These are phyloP conservation scores for Cheilosia impressa DNA, from an alignment of 2,888 invertebrate species.

Conservation along the genomic window DNA sequence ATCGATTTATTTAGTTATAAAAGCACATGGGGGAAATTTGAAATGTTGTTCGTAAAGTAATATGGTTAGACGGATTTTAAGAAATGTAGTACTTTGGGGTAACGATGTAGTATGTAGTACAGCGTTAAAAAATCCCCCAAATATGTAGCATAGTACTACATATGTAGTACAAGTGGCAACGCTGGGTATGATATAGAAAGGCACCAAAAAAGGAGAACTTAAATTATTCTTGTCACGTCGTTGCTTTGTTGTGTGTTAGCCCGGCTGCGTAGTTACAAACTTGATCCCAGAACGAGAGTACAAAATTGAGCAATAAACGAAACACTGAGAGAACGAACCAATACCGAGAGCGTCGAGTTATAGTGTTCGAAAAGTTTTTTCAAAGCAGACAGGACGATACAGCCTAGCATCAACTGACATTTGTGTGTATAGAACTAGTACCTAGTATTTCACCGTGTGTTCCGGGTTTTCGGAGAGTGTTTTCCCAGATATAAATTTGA, in stretches of 20 bases:
- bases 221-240: conserved; percentile 23
- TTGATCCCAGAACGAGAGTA: conserved; percentile 18
- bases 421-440: conserved; percentile 49
- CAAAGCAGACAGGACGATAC: conserved; percentile 41
- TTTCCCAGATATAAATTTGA: conserved; percentile 33
- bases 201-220: conserved; percentile 22
- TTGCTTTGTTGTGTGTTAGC: conserved; percentile 52
- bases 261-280: conserved; percentile 55
- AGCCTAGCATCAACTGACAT: conserved; percentile 51
- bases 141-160: too few species aligned
- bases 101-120: too few species aligned
- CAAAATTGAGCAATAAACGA: conserved; percentile 1
- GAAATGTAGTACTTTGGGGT: too few species aligned
- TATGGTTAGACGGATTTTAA: too few species aligned
- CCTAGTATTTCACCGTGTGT: conserved; percentile 55
- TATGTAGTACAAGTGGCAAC: too few species aligned
- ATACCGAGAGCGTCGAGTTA: conserved; percentile 25
- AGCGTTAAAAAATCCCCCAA: too few species aligned
- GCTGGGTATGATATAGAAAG: conserved; percentile 20
- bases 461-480: conserved; percentile 47
- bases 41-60: too few species aligned
- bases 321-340: background rate
- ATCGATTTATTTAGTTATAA: too few species aligned
- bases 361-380: conserved; percentile 53
- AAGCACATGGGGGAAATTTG: too few species aligned